Percentiles rank a stretch among this genome's conserved stretches.
Conservation (phyloP, 1,140 invertebrate species). For the Teleopsis dalmanni region DNA sequence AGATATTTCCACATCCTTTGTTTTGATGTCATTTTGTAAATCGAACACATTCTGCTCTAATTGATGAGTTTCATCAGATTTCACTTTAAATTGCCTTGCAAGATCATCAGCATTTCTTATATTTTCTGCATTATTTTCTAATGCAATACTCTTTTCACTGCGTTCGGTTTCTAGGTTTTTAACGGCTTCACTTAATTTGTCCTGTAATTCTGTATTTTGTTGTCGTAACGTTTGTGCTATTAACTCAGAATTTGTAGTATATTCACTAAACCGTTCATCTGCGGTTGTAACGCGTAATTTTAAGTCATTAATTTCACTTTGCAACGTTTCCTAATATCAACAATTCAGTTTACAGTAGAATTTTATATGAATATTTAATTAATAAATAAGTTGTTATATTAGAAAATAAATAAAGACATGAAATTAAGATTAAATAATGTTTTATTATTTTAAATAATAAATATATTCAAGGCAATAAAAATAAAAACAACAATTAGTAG, state of each 20-base stretch:
- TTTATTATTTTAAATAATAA: not conserved
- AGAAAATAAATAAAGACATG: not conserved
- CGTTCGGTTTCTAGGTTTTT: slow-evolving; percentile 49
- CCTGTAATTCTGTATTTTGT: slow-evolving; percentile 26
- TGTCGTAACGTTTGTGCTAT: slow-evolving; percentile 27
- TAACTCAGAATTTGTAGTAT: slow-evolving; percentile 34
- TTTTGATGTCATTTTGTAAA: slow-evolving; percentile 33
- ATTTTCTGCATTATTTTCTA: slow-evolving; percentile 74
- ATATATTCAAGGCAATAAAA: not conserved
- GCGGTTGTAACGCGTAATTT: slow-evolving; percentile 27
- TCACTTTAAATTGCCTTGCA: slow-evolving; percentile 58
- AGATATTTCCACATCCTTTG: slow-evolving; percentile 34
- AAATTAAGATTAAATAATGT: not conserved
- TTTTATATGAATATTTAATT: not conserved
- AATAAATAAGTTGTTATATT: not conserved
- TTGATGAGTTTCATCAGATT: slow-evolving; percentile 32
- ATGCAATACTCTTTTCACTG: slow-evolving; percentile 66
- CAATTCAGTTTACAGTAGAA: not conserved
- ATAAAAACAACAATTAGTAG: not conserved
- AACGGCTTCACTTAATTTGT: slow-evolving; percentile 24
- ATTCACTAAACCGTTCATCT: slow-evolving; percentile 40
- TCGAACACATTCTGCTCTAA: slow-evolving; percentile 50
- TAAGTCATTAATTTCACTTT: slow-evolving; percentile 31
- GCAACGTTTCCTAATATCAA: slow-evolving; percentile 30
- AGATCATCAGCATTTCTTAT: slow-evolving; percentile 72